A percentile compares a stretch with the other conserved stretches of the same genome.
Evolutionary conservation across 1,140 invertebrate genomes (phyloP).

Genomic region (Drosophila pruinosa): DNA sequence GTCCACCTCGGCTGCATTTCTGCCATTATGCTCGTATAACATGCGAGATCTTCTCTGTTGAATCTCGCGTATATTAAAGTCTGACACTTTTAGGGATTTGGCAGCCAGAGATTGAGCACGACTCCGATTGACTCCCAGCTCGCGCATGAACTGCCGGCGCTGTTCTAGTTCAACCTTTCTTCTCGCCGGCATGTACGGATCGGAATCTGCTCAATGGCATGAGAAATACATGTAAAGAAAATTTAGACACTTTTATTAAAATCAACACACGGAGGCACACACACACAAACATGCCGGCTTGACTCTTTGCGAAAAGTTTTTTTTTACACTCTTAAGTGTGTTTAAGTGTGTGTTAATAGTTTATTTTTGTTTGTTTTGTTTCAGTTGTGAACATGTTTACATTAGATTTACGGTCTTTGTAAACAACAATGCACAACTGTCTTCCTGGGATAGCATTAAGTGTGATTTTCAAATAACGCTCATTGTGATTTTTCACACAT

Average conservation of each 20-base stretch:
- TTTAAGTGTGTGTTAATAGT: not conserved
- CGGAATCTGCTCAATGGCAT: not conserved
- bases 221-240: conserved; percentile 32
- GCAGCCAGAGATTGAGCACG: conserved; percentile 39
- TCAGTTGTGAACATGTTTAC: conserved; percentile 28
- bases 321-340: not conserved
- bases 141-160: conserved; percentile 38
- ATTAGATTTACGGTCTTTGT: conserved; percentile 9
- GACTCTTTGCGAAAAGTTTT: conserved; percentile 4
- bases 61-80: conserved; percentile 44
- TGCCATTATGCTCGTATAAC: conserved; percentile 40
- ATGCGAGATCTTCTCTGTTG: conserved; percentile 35
- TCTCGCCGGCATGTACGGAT: not conserved
- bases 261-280: not conserved
- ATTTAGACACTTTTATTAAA: conserved; percentile 40
- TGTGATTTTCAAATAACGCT: conserved; percentile 15
- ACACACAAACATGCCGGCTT: not conserved
- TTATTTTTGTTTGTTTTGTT: conserved; percentile 20
- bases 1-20: conserved; percentile 29
- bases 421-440: conserved; percentile 16
- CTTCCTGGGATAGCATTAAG: not conserved
- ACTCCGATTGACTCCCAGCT: conserved; percentile 43
- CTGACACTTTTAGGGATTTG: conserved; percentile 18
- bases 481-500: conserved; percentile 19
- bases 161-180: conserved; percentile 20